Evolutionary conservation across 2,797 vertebrate species (phyloP).

Genomic region (Nannoperca obscura): DNA sequence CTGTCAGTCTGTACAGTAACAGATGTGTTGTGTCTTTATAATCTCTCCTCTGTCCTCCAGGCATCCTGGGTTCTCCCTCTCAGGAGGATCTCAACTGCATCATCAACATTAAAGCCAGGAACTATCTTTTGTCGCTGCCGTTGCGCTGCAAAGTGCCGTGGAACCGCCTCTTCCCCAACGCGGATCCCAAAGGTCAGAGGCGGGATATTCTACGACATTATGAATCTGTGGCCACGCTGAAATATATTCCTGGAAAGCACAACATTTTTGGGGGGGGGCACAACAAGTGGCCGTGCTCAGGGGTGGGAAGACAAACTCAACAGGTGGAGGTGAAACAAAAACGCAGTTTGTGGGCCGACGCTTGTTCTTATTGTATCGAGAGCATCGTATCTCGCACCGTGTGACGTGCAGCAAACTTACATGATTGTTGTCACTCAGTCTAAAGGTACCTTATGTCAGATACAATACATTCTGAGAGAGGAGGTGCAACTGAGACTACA

Average conservation of each 20-base stretch:
- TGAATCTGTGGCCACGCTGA: background rate
- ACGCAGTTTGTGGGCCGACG: too few relatives aligned
- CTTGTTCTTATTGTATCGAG: background rate
- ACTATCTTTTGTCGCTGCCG: constrained; percentile 92
- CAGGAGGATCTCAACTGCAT: constrained; percentile 93
- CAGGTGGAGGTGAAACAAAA: background rate
- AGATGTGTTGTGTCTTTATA: too few relatives aligned
- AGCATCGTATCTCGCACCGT: background rate
- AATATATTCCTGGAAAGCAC: background rate
- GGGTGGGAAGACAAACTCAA: background rate
- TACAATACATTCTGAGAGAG: background rate
- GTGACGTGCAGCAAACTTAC: background rate
- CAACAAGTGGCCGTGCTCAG: background rate
- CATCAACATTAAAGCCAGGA: constrained; percentile 93
- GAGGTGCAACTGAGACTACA: background rate
- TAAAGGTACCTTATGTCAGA: too few relatives aligned
- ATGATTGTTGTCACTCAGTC: too few relatives aligned
- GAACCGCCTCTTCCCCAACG: constrained; percentile 90
- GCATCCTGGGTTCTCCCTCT: constrained; percentile 92
- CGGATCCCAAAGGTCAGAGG: constrained; percentile 88
- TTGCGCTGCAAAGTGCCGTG: constrained; percentile 90
- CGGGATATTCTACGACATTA: background rate
- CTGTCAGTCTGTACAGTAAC: too few relatives aligned
- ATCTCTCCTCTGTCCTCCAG: constrained; percentile 66
- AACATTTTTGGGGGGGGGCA: background rate